Evolutionary conservation across 2,888 invertebrate species (phyloP).

Genomic region (Thymelicus acteon): DNA sequence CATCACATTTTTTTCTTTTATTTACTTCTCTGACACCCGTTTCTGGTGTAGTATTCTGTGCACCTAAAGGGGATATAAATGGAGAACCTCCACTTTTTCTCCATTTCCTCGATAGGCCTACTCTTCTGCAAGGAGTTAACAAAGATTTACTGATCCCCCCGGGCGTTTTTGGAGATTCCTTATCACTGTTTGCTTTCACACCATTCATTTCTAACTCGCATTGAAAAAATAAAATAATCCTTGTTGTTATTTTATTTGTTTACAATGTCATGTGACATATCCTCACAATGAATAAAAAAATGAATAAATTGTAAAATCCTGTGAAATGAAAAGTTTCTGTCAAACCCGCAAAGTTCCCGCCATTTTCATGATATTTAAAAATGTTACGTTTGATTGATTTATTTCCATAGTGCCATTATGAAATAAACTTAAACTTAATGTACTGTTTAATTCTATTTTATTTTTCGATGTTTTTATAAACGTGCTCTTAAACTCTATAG

Average conservation of each 20-base stretch:
- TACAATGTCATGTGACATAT: neutral
- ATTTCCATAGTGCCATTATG: too few species aligned
- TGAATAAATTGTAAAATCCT: too few species aligned
- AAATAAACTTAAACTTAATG: too few species aligned
- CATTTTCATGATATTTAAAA: too few species aligned
- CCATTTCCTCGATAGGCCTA: slow-evolving; percentile 81
- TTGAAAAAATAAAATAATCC: neutral
- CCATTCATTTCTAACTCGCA: slow-evolving; percentile 55
- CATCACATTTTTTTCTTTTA: slow-evolving; percentile 39
- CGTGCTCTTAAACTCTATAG: too few species aligned
- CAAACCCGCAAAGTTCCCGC: too few species aligned
- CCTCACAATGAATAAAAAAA: too few species aligned
- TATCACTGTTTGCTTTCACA: slow-evolving; percentile 47
- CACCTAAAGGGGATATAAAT: slow-evolving; percentile 68
- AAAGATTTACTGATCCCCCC: slow-evolving; percentile 81
- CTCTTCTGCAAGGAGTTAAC: slow-evolving; percentile 80
- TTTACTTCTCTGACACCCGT: slow-evolving; percentile 54
- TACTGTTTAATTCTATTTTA: too few species aligned
- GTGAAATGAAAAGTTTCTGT: too few species aligned
- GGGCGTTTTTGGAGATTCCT: slow-evolving; percentile 74
- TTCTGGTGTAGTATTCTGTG: slow-evolving; percentile 49
- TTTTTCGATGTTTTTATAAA: too few species aligned
- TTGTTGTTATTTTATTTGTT: neutral
- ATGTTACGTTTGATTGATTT: too few species aligned
- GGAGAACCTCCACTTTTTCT: slow-evolving; percentile 67